A percentile compares a stretch with the other conserved stretches of the same genome.
Evolutionary conservation across 2,888 invertebrate species (phyloP).

Genomic region (Spialia ferax): DNA sequence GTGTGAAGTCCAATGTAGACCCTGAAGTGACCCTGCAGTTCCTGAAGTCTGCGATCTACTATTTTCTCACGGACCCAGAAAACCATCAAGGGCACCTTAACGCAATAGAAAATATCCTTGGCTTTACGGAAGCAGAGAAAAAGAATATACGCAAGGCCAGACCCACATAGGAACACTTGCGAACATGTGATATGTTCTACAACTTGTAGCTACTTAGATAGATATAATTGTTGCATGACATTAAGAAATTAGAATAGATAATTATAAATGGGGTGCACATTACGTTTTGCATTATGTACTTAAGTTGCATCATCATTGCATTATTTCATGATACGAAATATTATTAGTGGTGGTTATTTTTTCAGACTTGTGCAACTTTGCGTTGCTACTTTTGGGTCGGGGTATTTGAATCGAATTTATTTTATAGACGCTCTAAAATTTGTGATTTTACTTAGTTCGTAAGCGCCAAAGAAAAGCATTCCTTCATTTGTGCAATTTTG

Average conservation of each 20-base stretch:
- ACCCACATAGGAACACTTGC: slow-evolving; percentile 74
- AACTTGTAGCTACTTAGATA: slow-evolving; percentile 55
- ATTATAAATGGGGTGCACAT: slow-evolving; percentile 55
- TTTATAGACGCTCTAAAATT: slow-evolving; percentile 56
- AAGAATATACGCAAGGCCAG: slow-evolving; percentile 92
- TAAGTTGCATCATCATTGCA: slow-evolving; percentile 39
- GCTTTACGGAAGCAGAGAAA: slow-evolving; percentile 94
- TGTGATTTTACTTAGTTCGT: slow-evolving; percentile 74
- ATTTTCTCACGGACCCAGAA: slow-evolving; percentile 96
- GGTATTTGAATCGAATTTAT: slow-evolving; percentile 68
- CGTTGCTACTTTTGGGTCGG: slow-evolving; percentile 50
- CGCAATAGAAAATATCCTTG: slow-evolving; percentile 96
- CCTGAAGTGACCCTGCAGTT: slow-evolving; percentile 97
- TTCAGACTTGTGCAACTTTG: slow-evolving; percentile 45
- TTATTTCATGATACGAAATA: slow-evolving; percentile 45
- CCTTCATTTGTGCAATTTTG: slow-evolving; percentile 77
- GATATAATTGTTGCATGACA: slow-evolving; percentile 53
- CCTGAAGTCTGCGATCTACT: slow-evolving; percentile 96
- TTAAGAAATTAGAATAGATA: slow-evolving; percentile 43
- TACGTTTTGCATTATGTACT: slow-evolving; percentile 45
- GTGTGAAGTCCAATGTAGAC: slow-evolving; percentile 91
- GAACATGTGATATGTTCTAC: slow-evolving; percentile 70
- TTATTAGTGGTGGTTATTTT: slow-evolving; percentile 60
- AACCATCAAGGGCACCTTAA: slow-evolving; percentile 95
- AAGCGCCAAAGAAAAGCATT: slow-evolving; percentile 81